These are phyloP conservation scores for Tupiocoris notatus DNA, from an alignment of 2,888 invertebrate species.

Conservation along the genomic window DNA sequence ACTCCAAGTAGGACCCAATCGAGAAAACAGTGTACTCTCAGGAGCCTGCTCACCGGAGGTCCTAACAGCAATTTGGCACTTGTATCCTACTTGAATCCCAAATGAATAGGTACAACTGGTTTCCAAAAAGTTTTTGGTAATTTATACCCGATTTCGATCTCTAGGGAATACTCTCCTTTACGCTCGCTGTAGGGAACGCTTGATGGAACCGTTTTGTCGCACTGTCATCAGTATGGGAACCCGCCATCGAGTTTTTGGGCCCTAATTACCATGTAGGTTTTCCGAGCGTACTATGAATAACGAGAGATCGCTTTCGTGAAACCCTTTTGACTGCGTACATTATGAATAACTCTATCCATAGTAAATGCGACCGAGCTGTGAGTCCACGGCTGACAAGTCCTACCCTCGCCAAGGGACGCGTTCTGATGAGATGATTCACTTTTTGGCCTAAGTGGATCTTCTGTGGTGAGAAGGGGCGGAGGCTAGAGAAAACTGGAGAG, in stretches of 20 bases:
- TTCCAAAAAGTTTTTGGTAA: too few species aligned
- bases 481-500: slow-evolving; percentile 1
- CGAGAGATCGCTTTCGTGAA: slow-evolving; percentile 1
- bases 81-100: too few species aligned
- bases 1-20: too few species aligned
- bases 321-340: slow-evolving; percentile 17
- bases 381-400: neutral
- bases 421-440: slow-evolving; percentile 41
- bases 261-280: slow-evolving; percentile 29
- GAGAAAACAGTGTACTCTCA: too few species aligned
- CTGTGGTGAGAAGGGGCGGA: slow-evolving; percentile 19
- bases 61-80: too few species aligned
- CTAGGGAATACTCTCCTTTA: too few species aligned
- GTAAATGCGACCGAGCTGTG: slow-evolving; percentile 14
- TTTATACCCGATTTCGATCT: too few species aligned
- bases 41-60: too few species aligned
- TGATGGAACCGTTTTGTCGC: too few species aligned
- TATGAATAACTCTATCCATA: slow-evolving; percentile 39
- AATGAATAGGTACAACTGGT: too few species aligned
- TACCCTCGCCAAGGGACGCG: neutral
- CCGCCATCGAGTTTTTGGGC: neutral
- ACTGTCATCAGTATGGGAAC: too few species aligned
- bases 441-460: slow-evolving; percentile 39
- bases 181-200: too few species aligned
- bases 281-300: neutral